Evolutionary conservation across 2,888 invertebrate species (phyloP), one percentile per base, ranked within the genome.

Genomic region (Smittia sp.): DNA sequence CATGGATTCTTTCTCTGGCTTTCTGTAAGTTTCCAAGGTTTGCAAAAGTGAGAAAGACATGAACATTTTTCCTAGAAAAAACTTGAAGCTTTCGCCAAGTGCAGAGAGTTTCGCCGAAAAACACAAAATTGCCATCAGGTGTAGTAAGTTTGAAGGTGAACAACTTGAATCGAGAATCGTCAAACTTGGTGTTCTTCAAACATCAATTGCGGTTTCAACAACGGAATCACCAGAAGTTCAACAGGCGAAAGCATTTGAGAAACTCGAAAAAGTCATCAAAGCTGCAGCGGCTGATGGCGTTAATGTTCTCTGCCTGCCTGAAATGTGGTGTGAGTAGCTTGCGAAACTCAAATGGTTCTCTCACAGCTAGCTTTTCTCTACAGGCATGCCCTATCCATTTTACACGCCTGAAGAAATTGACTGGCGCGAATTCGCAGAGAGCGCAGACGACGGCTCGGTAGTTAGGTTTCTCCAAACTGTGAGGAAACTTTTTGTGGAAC

Each of bases 311-410:
- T 97, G 98, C 79, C 87, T 98, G 75, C 98, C 98, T 83, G 99
- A 99, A 84, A 92, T 96, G 1, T 99, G 98, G 98, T 88, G 94
- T 95, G 83, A 85, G 90, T 62, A 15, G 52, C 1, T 13, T 25
- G 15, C 25, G 9, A 24, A 22, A 38, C 1, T 25, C 18, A 32
- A 13, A 46, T 52, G 24, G 25, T 70, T 27, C 18, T 22, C 18
- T 9, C 11, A 22, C n/a, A n/a, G n/a, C n/a, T n/a, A n/a, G 7
- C 4, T 62, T 62, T 62, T 6, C 2, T 22, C 22, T 18, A 25
- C 79, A 96, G 95, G 90, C 1, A 98, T 98, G 97, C 98, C 99
- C 0, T 99, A 99, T 85, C 96, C 93, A 6, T 94, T 99, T 79
- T 98, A 98, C 80, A 98, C 99, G 0, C 85, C 94, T 70, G 82